Conservation (phyloP, 2,888 invertebrate genomes). For the Alitta virens region DNA sequence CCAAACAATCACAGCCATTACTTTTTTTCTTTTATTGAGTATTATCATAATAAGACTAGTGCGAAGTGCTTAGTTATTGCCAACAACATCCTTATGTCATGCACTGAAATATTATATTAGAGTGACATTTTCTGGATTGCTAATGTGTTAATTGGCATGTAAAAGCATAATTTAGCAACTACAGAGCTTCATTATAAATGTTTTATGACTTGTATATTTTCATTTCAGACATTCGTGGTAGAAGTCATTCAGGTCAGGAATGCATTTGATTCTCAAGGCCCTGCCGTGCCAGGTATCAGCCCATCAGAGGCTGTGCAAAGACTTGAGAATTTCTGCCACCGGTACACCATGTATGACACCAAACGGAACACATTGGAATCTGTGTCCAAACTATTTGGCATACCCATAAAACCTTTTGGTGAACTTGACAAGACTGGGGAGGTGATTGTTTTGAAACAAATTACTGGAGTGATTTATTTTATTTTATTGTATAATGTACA, state of each 20-base stretch:
- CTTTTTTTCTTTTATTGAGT: too few relatives aligned
- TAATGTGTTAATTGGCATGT: too few relatives aligned
- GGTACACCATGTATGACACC: slow-evolving; percentile 49
- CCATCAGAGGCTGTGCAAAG: slow-evolving; percentile 53
- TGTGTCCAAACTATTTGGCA: slow-evolving; percentile 56
- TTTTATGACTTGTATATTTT: too few relatives aligned
- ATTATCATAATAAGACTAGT: too few relatives aligned
- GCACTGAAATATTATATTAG: too few relatives aligned
- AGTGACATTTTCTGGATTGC: too few relatives aligned
- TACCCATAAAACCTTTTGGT: slow-evolving; percentile 53
- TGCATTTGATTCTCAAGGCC: slow-evolving; percentile 57
- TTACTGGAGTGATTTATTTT: not conserved
- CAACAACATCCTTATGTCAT: too few relatives aligned
- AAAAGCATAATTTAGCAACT: too few relatives aligned
- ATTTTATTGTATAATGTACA: not conserved
- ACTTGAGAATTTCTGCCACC: slow-evolving; percentile 53
- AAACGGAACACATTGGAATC: slow-evolving; percentile 55
- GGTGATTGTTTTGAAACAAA: slow-evolving; percentile 30
- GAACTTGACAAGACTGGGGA: slow-evolving; percentile 57
- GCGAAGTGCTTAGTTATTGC: too few relatives aligned
- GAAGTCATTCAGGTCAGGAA: slow-evolving; percentile 58
- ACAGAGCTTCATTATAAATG: too few relatives aligned
- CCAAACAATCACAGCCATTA: too few relatives aligned
- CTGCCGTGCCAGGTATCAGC: slow-evolving; percentile 52
- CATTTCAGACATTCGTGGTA: slow-evolving; percentile 54